phyloP scores from a whole-genome alignment of 2,888 invertebrate species.

The Meiosimyza platycephala region DNA sequence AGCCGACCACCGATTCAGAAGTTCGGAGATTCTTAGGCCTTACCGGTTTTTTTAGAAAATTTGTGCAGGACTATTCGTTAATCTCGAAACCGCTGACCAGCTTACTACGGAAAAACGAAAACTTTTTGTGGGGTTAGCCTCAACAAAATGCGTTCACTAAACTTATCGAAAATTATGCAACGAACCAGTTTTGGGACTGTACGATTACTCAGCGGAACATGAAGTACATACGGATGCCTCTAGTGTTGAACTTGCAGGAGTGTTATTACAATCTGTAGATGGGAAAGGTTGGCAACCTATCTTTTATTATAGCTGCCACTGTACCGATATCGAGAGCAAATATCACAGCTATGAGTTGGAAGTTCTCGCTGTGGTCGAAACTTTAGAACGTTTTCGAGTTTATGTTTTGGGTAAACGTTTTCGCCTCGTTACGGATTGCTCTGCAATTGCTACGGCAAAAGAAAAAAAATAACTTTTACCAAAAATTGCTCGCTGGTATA shows the following conservation, averaged over 20 bases:
- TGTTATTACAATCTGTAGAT: too few species aligned
- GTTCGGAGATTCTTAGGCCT: slow-evolving; percentile 26
- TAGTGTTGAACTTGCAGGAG: slow-evolving; percentile 42
- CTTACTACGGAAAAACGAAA: background rate
- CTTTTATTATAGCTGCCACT: slow-evolving; percentile 25
- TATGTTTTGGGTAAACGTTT: too few species aligned
- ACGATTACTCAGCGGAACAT: slow-evolving; percentile 34
- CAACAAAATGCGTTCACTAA: too few species aligned
- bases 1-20: slow-evolving; percentile 17
- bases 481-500: slow-evolving; percentile 46
- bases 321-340: slow-evolving; percentile 27
- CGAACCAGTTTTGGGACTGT: too few species aligned
- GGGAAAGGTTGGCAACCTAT: too few species aligned
- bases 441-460: background rate
- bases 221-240: slow-evolving; percentile 45
- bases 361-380: slow-evolving; percentile 32
- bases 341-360: slow-evolving; percentile 39
- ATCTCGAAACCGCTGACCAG: slow-evolving; percentile 18
- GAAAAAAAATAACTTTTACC: slow-evolving; percentile 32
- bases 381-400: background rate
- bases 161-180: too few species aligned
- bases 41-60: slow-evolving; percentile 30
- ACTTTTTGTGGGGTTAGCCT: too few species aligned
- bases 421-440: too few species aligned
- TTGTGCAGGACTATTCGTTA: slow-evolving; percentile 20